These are phyloP conservation scores for Hipposideros armiger DNA, from an alignment of 2,113 vertebrate genomes.

Conservation along the genomic window DNA sequence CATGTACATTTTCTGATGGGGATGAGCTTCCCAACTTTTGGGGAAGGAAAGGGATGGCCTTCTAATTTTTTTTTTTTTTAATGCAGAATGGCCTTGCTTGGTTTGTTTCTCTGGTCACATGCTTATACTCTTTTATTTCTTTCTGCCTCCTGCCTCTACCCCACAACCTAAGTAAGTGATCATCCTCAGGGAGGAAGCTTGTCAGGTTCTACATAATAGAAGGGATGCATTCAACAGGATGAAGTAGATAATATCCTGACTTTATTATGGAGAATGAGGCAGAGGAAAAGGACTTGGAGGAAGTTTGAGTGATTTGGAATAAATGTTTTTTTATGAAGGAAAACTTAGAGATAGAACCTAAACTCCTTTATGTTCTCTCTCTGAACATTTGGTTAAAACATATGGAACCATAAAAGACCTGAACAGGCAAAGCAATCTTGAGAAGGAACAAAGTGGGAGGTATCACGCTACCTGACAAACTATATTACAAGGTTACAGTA, in stretches of 20 bases:
- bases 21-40: neutral
- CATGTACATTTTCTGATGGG: neutral
- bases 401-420: neutral
- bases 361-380: constrained; percentile 1
- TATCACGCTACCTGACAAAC: neutral
- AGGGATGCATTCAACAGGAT: neutral
- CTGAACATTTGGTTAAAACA: neutral
- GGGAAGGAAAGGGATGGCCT: neutral
- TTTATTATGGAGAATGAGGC: neutral
- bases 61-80: neutral
- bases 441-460: neutral
- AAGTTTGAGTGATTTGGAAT: neutral
- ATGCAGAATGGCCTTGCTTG: neutral
- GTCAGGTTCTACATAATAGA: neutral
- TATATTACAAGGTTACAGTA: neutral
- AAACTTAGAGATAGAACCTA: constrained; percentile 21
- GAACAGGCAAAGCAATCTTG: neutral
- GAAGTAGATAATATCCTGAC: neutral
- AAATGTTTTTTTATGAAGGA: neutral
- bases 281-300: neutral
- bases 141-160: neutral
- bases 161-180: neutral
- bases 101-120: neutral
- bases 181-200: neutral
- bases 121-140: neutral